Conservation (phyloP, 2,797 vertebrate species). For the Xenentodon cancila region DNA sequence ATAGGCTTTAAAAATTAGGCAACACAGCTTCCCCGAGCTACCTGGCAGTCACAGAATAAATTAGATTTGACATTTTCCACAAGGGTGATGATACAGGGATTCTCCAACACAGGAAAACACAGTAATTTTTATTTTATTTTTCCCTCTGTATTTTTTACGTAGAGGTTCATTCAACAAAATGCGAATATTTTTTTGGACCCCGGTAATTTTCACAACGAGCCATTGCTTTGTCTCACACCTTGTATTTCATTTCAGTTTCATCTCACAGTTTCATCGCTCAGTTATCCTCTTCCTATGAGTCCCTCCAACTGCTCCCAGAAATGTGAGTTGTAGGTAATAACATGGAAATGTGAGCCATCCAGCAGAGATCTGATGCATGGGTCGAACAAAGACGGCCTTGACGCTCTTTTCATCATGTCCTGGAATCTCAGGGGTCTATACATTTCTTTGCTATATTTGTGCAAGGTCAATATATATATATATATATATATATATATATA, state of each 20-base stretch:
- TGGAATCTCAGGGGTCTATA: not conserved
- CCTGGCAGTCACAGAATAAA: conserved; percentile 75
- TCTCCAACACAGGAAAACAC: conserved; percentile 40
- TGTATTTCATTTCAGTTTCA: conserved; percentile 38
- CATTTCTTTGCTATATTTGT: no score
- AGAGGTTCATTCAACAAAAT: conserved; percentile 11
- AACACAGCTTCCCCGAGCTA: conserved; percentile 70
- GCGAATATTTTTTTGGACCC: not conserved
- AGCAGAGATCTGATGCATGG: conserved; percentile 18
- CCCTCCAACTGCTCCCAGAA: conserved; percentile 6
- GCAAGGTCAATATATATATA: no score
- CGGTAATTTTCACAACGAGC: conserved; percentile 20
- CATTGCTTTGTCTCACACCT: conserved; percentile 35
- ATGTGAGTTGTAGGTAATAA: conserved; percentile 35
- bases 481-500: no score
- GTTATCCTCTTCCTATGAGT: conserved; percentile 17
- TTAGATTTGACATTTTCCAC: conserved; percentile 79
- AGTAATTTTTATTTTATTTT: conserved; percentile 35
- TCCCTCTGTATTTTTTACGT: conserved; percentile 34
- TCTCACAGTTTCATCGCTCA: conserved; percentile 25
- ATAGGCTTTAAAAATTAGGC: conserved; percentile 79
- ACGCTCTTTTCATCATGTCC: not conserved
- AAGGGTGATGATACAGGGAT: conserved; percentile 54
- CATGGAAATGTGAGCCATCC: conserved; percentile 21
- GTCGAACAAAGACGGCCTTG: conserved; percentile 22